Evolutionary conservation across 2,888 invertebrate species (phyloP), one percentile per base, ranked within the genome.

Genomic region (Cerastis rubricosa): DNA sequence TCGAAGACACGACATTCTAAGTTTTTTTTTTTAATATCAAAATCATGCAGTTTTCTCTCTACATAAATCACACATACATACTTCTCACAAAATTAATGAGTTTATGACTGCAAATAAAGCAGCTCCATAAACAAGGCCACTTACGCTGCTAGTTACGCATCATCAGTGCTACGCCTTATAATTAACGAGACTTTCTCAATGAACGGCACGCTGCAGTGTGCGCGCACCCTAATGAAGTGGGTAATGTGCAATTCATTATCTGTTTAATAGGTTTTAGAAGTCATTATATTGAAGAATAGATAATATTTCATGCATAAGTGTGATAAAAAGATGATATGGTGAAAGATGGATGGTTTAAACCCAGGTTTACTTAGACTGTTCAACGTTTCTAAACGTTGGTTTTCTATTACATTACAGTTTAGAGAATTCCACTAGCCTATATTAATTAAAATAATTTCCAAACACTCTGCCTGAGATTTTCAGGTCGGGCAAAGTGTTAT

Each of bases 121-220:
- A 66, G 25, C 22, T 17, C 0, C 49, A 75, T 71, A 49, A 71
- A 76, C 40, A 76, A 72, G 80, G 47, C 61, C 61, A 73, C 35
- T 70, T 40, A 35, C n/a, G 22, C 51, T 47, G 22, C 51, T 40
- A 71, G 81, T 82, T 84, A 79, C 76, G 85, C 85, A 75, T 81
- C 85, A 88, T 86, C 84, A 86, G 84, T 71, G 73, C 67, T 54
- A 70, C 68, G 69, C 57, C 66, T 78, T 83, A 81, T 88, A 90
- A 91, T 90, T 91, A 90, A 81, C 67, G 43, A 75, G 71, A 79
- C 90, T 92, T 92, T 92, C 92, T 85, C 87, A 85, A 83, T 85
- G 86, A 87, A 84, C 86, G 86, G 72, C 51, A 83, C 84, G 61
- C 63, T 63, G 54, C 81, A 71, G 80, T 88, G 82, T 86, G 75